Evolutionary conservation across 2,797 vertebrate genomes (phyloP), one percentile per base, ranked within the genome.

Genomic region (Ceryle rudis): DNA sequence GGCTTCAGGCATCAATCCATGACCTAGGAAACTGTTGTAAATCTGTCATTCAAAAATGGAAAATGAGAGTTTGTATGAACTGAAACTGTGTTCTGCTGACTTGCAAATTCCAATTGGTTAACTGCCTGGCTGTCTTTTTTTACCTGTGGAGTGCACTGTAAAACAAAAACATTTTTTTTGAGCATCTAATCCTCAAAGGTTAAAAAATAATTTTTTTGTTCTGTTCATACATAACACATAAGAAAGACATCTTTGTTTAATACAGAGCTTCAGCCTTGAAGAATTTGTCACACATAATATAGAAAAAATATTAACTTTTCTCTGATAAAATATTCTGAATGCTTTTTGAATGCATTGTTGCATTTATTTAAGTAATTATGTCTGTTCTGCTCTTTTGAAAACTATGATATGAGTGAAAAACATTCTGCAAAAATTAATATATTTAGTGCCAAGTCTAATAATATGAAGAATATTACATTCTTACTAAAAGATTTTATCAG

Each of bases 281-380:
- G 55, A 62, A 81, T 82, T 81, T 95, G 20, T 90, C 51, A 71
- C 33, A 44, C 4, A n/a, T 54, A 90, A 41, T 89, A 58, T 8
- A 57, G 11, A 62, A 52, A 95, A 61, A 42, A 62, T 5, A 28
- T 13, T 2, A 25, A 57, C 14, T 70, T 91, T 86, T 14, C 65
- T 83, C 46, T 51, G 29, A 90, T 75, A 46, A 85, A 81, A 67
- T 90, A 83, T 35, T 90, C 70, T 94, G 54, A 95, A 86, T 84
- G 87, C n/a, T 49, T 94, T 96, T 73, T 73, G 51, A 95, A 94
- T 54, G 31, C 57, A 80, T 86, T 89, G n/a, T 57, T 97, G 61
- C 33, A 81, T 95, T 90, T 89, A 92, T 51, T 93, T 95, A 90
- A 89, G 85, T 95, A 96, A 95, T 90, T 94, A 97, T 78, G 46